Evolutionary conservation across 2,113 vertebrate genomes (phyloP), one percentile per base, ranked within the genome.

Genomic region (Heptranchias perlo): DNA sequence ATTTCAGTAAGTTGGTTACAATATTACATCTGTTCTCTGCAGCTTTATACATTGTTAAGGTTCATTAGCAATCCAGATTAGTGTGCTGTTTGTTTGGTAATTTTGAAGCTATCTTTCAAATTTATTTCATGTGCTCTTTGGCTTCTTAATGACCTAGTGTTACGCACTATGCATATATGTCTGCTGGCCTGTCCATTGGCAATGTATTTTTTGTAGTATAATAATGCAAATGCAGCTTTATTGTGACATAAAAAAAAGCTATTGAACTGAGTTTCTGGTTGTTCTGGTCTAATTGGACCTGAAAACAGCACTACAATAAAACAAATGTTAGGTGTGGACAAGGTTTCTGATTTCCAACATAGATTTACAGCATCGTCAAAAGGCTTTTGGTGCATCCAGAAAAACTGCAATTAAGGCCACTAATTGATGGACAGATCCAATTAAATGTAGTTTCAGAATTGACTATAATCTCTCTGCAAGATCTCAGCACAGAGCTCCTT

Each of bases 341-440:
- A 49, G 23, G 44, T 49, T 86, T 49, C 6, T 25, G 21, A 23
- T 86, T 28, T 86, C 82, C 7, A 28, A 86, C 23, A 47, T 49
- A 28, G 82, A 86, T 52, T 28, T 52, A 86, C 82, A 49, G 13
- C 82, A 52, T 86, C 39, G 44, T 49, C 44, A 49, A 23, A 25
- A 7, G 44, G 44, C 8, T 10, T 25, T 3, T 86, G 21, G 21
- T 86, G 39, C 44, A 39, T 44, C 82, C 23, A 25, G 23, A 6
- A 49, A 52, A 86, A 28, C 39, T 86, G 44, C 44, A 86, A 86
- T 86, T 86, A 49, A 86, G 23, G 78, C 44, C 28, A 23, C 8
- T 86, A 86, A 86, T 52, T 86, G 44, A 86, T 49, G 44, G 44
- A 86, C 82, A 49, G 47, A 86, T 86, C 82, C 82, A 86, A 86